Base-by-base conservation (phyloP, 1,140 invertebrate species). In the Meteorus sp. region DNA sequence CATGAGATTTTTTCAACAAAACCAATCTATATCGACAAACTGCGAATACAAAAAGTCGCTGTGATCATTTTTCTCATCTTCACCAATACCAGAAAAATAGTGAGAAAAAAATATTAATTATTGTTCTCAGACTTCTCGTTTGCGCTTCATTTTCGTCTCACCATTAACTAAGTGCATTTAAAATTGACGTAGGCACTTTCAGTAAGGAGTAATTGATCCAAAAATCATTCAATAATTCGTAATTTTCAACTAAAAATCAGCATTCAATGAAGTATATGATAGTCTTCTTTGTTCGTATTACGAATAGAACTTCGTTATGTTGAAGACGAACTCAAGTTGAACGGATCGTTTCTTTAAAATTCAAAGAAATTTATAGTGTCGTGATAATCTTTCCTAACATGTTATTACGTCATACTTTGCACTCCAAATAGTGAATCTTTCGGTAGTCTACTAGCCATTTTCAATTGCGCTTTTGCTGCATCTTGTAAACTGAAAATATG, bases 401-500 rank as follows among this genome's bases (percentile, higher is more conserved):
- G 52, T 57, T 15, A 63, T 63, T 59, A 68, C 33, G 44, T 48
- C 55, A 67, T 60, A 56, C 25, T 55, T 13, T 27, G 47, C 1
- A 64, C 48, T 47, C 60, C 62, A 22, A 68, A 64, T 11, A 80
- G 66, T n/a, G 78, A 63, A n/a, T 86, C 82, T 19, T 85, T 76
- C 35, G 89, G 91, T 75, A 94, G 82, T 70, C 87, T 86, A 62
- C 89, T 84, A 5, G 88, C 88, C 15, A 95, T 88, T 73, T 87
- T 91, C 29, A 89, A 76, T 75, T 97, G 95, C 20, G 93, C 89
- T 63, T 88, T 84, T 3, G 94, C 93, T 39, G 94, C 93, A 78
- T 95, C 89, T 73, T 87, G 86, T 58, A 95, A 76, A 1, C 91
- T 89, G 74, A 89, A 93, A 65, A 97, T 83, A 77, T 97, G 94